These are phyloP conservation scores for Pachypeltis micranthus DNA, from an alignment of 1,140 invertebrate genomes.

Conservation along the genomic window DNA sequence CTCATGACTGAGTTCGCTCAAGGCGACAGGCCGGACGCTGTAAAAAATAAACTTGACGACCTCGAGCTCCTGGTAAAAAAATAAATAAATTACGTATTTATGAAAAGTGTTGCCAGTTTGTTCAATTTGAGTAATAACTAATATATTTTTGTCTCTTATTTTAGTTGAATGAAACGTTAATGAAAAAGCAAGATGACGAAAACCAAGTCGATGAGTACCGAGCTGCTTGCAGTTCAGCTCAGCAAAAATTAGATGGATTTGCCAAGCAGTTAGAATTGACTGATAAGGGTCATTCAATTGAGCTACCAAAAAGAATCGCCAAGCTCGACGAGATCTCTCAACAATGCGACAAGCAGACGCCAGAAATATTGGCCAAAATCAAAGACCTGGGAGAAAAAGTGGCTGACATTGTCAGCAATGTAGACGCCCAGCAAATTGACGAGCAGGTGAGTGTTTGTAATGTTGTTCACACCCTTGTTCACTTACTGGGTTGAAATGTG, in stretches of 20 bases:
- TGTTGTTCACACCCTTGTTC: no score
- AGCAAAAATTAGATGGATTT: conserved; percentile 65
- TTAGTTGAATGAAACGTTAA: conserved; percentile 54
- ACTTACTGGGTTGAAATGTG: no score
- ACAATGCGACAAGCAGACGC: conserved; percentile 23
- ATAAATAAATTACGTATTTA: no score
- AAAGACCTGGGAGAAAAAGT: conserved; percentile 43
- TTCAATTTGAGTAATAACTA: no score
- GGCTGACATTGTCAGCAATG: conserved; percentile 60
- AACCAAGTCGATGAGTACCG: conserved; percentile 66
- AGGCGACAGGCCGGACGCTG: conserved; percentile 39
- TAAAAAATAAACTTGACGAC: conserved; percentile 57
- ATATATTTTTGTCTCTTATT: no score
- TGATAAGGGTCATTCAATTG: conserved; percentile 69
- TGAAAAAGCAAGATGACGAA: conserved; percentile 61
- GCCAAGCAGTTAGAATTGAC: conserved; percentile 65
- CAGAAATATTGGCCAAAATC: conserved; percentile 50
- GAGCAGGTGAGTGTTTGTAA: conserved; percentile 61
- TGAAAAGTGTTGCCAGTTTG: no score
- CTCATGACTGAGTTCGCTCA: conserved; percentile 10
- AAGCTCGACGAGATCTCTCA: conserved; percentile 35
- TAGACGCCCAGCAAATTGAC: conserved; percentile 81
- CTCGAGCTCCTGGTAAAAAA: conserved; percentile 34
- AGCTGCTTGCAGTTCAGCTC: conserved; percentile 57
- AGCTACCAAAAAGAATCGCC: conserved; percentile 6